phyloP scores from a whole-genome alignment of 2,888 invertebrate species.

The Theretra japonica region DNA sequence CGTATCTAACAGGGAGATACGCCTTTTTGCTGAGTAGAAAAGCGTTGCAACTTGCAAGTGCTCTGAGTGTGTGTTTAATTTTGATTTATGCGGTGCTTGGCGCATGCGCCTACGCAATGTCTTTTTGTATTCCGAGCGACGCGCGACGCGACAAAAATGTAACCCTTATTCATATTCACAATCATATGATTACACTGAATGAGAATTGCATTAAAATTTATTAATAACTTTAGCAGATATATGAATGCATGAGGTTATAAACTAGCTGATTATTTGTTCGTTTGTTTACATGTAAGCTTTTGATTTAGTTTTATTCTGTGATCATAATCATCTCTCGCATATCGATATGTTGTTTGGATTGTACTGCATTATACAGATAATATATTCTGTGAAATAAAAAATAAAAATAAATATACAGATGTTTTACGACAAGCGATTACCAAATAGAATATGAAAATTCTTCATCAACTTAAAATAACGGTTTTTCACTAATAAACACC shows the following conservation, averaged over 20 bases:
- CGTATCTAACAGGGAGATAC: constrained; percentile 14
- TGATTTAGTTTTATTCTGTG: neutral
- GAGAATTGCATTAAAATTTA: constrained; percentile 25
- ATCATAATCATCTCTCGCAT: too few relatives aligned
- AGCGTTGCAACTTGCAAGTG: constrained; percentile 39
- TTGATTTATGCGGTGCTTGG: constrained; percentile 69
- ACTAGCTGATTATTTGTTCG: neutral
- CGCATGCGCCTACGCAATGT: constrained; percentile 63
- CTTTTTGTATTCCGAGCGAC: constrained; percentile 44
- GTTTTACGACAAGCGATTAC: too few relatives aligned
- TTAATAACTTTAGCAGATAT: neutral
- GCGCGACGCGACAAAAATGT: constrained; percentile 13
- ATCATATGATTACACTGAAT: constrained; percentile 13
- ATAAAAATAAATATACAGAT: too few relatives aligned
- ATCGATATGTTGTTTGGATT: too few relatives aligned
- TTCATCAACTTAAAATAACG: too few relatives aligned
- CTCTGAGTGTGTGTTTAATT: constrained; percentile 56
- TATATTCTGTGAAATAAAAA: too few relatives aligned
- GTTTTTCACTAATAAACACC: too few relatives aligned
- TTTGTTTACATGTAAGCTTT: neutral
- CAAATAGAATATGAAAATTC: too few relatives aligned
- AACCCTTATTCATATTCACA: constrained; percentile 14
- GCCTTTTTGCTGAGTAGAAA: constrained; percentile 46
- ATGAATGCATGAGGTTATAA: neutral
- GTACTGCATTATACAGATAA: too few relatives aligned